Percentiles rank a stretch among this genome's conserved stretches.
phyloP scores from a whole-genome alignment of 2,888 invertebrate species.

The Dolichopus griseipennis region DNA sequence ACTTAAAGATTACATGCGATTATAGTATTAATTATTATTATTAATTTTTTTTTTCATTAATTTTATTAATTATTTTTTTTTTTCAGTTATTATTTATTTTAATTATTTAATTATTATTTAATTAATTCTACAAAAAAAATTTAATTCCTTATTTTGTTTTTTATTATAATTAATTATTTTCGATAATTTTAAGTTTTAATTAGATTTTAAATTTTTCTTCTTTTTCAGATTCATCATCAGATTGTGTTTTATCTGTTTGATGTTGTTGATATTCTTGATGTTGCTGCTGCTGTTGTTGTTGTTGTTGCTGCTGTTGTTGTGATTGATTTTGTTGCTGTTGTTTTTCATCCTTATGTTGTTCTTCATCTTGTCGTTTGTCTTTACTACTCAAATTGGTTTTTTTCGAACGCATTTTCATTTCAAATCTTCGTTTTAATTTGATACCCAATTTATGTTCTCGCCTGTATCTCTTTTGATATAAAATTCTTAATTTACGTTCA shows the following conservation, averaged over 20 bases:
- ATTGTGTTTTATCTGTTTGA: background rate
- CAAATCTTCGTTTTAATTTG: background rate
- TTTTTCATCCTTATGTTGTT: background rate
- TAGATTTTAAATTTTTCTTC: background rate
- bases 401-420: background rate
- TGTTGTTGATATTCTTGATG: too few relatives aligned
- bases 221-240: background rate
- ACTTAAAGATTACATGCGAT: background rate
- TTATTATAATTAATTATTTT: background rate
- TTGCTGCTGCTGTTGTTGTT: background rate
- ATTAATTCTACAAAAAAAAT: too few relatives aligned
- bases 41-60: too few relatives aligned
- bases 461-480: slow-evolving; percentile 8
- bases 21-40: background rate
- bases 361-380: background rate
- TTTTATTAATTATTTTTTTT: too few relatives aligned
- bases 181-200: background rate
- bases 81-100: too few relatives aligned
- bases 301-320: background rate
- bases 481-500: slow-evolving; percentile 77
- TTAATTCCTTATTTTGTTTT: background rate
- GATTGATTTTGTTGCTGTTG: background rate
- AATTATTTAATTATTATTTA: too few relatives aligned
- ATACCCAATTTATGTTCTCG: slow-evolving; percentile 6
- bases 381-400: background rate